Base-by-base conservation (phyloP, 2,888 invertebrate species). In the Graphium colonna region DNA sequence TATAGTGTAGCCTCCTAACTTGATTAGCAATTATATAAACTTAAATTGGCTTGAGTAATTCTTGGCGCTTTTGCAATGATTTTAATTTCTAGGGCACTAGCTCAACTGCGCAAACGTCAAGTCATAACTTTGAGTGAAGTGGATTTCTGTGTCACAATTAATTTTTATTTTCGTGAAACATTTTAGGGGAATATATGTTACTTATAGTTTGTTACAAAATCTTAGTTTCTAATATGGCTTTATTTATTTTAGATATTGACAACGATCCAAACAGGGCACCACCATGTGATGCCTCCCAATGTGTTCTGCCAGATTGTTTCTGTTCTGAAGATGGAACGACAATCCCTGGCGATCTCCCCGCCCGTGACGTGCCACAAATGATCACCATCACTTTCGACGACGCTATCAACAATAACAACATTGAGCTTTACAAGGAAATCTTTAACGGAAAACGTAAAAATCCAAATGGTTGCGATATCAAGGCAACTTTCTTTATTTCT, bases 401-500 rank as follows among this genome's bases (percentile, higher is more conserved):
- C 71, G 97, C 97, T 71, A 96, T 97, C 82, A 97, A 97, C 82
- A 97, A 97, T 85, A 97, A 97, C 88, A 97, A 97, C 85, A 97
- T 97, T 75, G 97, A 96, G 68, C 88, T 97, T 47, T 97, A 97
- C 92, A 96, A 96, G 79, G 96, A 97, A 72, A 96, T 97, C 60
- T 97, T 97, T 88, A 96, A 94, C 79, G 94, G 94, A 56, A 94
- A 95, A 69, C 93, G 97, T 60, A 96, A 95, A 82, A 97, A 97
- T 75, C 97, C 97, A 48, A 97, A 97, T 75, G 97, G 97, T 57
- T 97, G 97, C 80, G 95, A 96, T 78, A 96, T 97, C 83, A 97
- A 96, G 82, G 94, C 96, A 42, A 97, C 97, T 52, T 97, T 93
- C 92, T 97, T 97, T 87, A 92, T 97, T 44, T 97, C 97, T 1